Base-by-base conservation (phyloP, 2,797 vertebrate species). In the Acanthurus tractus region DNA sequence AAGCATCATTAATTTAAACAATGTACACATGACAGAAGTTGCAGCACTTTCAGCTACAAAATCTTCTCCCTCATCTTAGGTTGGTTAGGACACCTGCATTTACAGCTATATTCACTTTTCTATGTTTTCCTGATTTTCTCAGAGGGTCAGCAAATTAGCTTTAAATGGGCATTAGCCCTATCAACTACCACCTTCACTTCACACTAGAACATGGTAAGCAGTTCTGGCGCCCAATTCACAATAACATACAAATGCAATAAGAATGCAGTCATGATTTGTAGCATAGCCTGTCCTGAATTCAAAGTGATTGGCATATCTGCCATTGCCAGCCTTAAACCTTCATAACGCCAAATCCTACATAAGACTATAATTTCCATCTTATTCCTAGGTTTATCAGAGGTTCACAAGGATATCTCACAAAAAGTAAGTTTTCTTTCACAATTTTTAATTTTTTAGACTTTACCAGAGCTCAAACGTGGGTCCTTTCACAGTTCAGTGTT, bases 401-500 rank as follows among this genome's bases (percentile, higher is more conserved):
- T 40, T 53, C 12, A 78, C 3, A 4, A 17, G 23, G 56, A 36
- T 14, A 64, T 52, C 10, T 14, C 11, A 63, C 5, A 6, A 2
- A 59, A 56, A 64, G 8, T 14, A 64, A 72, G 18, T 40, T n/a
- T 11, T 76, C 40, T 65, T 72, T 72, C 42, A 15, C 38, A 54
- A 62, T 54, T 55, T 42, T 36, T 48, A 72, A 65, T 52, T 76
- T 52, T 76, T 78, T 61, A 73, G 65, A 73, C 23, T 58, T 7
- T 22, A 62, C 25, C 18, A 64, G 11, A 44, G 42, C 42, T 57
- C 7, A 70, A 77, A 70, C 1, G 23, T 76, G 40, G 17, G 53
- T 76, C 38, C 36, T 78, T 78, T 74, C 63, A 75, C 76, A 77
- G 59, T 75, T 72, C 29, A 77, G 17, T 59, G 5, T 70, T 70